Base-by-base conservation (phyloP, 2,797 vertebrate species). In the Astyanax mexicanus region DNA sequence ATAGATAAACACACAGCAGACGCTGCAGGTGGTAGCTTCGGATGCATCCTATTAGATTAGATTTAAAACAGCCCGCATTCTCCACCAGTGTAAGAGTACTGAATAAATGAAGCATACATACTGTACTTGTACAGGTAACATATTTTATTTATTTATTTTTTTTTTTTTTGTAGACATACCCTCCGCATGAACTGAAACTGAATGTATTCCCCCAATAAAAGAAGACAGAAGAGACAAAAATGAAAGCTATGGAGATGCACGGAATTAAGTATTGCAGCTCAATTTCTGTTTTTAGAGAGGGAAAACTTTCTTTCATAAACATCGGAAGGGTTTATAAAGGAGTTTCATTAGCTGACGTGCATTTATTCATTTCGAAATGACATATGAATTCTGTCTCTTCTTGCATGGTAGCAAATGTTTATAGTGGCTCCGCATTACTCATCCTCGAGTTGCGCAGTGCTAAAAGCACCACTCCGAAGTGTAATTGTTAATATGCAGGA, bases 391-490 rank as follows among this genome's bases (percentile, higher is more conserved):
- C 40, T 69, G 45, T 27, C 21, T 79, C 25, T 66, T 79, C 25
- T 66, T 21, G 32, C 35, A 60, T 55, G 65, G 61, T 32, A 55
- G 25, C 71, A 75, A 75, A 49, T 66, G 72, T 81, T 74, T 75
- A 42, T 72, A 38, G 37, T 55, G 69, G 58, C 57, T 80, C 72
- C 73, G 69, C 65, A 80, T 80, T 76, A 68, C 78, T 78, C 61
- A 79, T 71, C 66, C 75, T 8, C 13, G 42, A 64, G 38, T 62
- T 52, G 64, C 25, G 57, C 61, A 35, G 38, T 40, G 47, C 69
- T 82, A 75, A 84, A 81, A 80, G 71, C 74, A 72, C 32, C 69
- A 47, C 74, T 81, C 11, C 65, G 69, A 79, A 72, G 68, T 74
- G 49, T 61, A 72, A 79, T 44, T 58, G 69, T 78, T 79, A 76